A percentile compares a stretch with the other conserved stretches of the same genome.
Conservation (phyloP, 30 jellyfish, hydroid and myxozoan species). For the Clytia hemisphaerica region DNA sequence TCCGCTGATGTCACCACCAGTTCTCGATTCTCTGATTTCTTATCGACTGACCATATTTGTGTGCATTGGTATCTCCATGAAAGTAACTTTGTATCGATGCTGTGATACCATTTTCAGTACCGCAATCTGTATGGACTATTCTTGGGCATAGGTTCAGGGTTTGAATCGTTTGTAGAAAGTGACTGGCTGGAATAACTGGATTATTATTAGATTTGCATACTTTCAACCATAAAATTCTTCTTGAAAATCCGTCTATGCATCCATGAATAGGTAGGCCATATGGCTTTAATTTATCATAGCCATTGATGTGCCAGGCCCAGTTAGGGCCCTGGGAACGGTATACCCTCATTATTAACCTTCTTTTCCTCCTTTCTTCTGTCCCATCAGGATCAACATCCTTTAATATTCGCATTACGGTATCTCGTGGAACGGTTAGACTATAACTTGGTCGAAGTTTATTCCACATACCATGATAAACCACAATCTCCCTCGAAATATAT, state of each 20-base stretch:
- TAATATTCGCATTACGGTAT: slow-evolving; percentile 1
- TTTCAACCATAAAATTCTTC: slow-evolving; percentile 22
- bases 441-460: slow-evolving; percentile 27
- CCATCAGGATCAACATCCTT: slow-evolving; percentile 41
- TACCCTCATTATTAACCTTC: neutral
- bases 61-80: slow-evolving; percentile 4
- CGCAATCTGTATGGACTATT: slow-evolving; percentile 17
- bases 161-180: slow-evolving; percentile 4
- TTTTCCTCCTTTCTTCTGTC: slow-evolving; percentile 12
- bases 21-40: slow-evolving; percentile 37
- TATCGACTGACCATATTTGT: slow-evolving; percentile 19
- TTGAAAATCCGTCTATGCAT: slow-evolving; percentile 29
- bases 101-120: slow-evolving; percentile 18
- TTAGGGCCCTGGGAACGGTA: slow-evolving; percentile 29
- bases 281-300: slow-evolving; percentile 33
- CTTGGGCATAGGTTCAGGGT: no score
- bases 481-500: no score
- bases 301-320: slow-evolving; percentile 48
- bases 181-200: slow-evolving; percentile 18
- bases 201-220: slow-evolving; percentile 17
- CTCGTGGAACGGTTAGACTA: slow-evolving; percentile 9
- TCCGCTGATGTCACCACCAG: slow-evolving; percentile 32
- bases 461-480: slow-evolving; percentile 22
- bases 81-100: slow-evolving; percentile 28
- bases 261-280: slow-evolving; percentile 43